Evolutionary conservation across 1,140 invertebrate species (phyloP).

Genomic region (Tetragnatha versicolor): DNA sequence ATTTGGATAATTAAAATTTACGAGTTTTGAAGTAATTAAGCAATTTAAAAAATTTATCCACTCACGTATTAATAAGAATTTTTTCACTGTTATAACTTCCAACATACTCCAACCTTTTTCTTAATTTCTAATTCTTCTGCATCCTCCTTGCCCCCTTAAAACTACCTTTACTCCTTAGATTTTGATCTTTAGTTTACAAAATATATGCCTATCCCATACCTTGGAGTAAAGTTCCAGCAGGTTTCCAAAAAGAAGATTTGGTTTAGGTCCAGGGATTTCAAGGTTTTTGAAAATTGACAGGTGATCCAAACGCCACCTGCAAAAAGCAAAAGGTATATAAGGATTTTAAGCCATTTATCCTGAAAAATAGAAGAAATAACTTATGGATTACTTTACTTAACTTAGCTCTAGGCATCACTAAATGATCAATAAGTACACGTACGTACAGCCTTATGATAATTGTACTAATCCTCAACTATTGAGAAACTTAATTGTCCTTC

Average conservation of each 20-base stretch:
- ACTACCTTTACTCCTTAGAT: too few relatives aligned
- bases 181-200: too few relatives aligned
- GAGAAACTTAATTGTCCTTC: too few relatives aligned
- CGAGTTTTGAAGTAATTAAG: too few relatives aligned
- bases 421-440: background rate
- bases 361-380: background rate
- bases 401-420: background rate
- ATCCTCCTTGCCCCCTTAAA: too few relatives aligned
- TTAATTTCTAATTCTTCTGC: too few relatives aligned
- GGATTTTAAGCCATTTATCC: background rate
- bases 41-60: too few relatives aligned
- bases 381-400: background rate
- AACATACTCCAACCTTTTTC: background rate
- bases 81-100: background rate
- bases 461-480: too few relatives aligned
- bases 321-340: background rate
- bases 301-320: constrained; percentile 6
- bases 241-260: constrained; percentile 22
- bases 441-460: background rate
- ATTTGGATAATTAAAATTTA: too few relatives aligned
- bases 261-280: constrained; percentile 27
- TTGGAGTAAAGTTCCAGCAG: constrained; percentile 8
- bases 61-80: too few relatives aligned
- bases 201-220: too few relatives aligned
- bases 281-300: background rate